Conservation (phyloP, 1,140 invertebrate species). For the Bombus pascuorum region DNA sequence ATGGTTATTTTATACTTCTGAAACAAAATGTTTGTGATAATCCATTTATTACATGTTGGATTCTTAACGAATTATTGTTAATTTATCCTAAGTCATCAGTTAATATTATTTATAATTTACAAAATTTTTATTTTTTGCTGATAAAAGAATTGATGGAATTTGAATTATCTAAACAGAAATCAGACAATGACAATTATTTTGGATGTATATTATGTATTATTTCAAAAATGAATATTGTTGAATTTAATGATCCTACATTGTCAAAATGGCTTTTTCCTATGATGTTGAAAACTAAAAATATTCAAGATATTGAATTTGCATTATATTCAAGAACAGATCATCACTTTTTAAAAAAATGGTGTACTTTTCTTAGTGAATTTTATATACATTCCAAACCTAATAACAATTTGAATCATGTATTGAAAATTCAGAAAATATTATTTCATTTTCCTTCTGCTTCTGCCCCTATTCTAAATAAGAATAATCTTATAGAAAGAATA, state of each 20-base stretch:
- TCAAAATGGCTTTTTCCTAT: slow-evolving; percentile 66
- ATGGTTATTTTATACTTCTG: slow-evolving; percentile 65
- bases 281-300: slow-evolving; percentile 58
- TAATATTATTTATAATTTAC: slow-evolving; percentile 56
- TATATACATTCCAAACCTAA: slow-evolving; percentile 48
- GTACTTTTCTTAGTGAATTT: slow-evolving; percentile 65
- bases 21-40: slow-evolving; percentile 62
- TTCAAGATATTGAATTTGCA: slow-evolving; percentile 71
- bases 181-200: slow-evolving; percentile 41
- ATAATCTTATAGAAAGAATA: slow-evolving; percentile 70
- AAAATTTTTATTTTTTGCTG: slow-evolving; percentile 69
- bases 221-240: slow-evolving; percentile 71
- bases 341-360: slow-evolving; percentile 72
- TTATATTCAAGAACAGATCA: slow-evolving; percentile 73
- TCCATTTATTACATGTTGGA: slow-evolving; percentile 69
- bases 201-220: slow-evolving; percentile 69
- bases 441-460: slow-evolving; percentile 59
- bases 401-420: slow-evolving; percentile 54
- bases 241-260: slow-evolving; percentile 63
- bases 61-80: slow-evolving; percentile 73
- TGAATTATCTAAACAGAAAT: slow-evolving; percentile 2
- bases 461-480: slow-evolving; percentile 54
- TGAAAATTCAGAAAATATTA: slow-evolving; percentile 68
- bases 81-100: slow-evolving; percentile 51
- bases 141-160: slow-evolving; percentile 38